A percentile compares a stretch with the other conserved stretches of the same genome.
Conservation (phyloP, 2,888 invertebrate species). For the Campoplex capitator region DNA sequence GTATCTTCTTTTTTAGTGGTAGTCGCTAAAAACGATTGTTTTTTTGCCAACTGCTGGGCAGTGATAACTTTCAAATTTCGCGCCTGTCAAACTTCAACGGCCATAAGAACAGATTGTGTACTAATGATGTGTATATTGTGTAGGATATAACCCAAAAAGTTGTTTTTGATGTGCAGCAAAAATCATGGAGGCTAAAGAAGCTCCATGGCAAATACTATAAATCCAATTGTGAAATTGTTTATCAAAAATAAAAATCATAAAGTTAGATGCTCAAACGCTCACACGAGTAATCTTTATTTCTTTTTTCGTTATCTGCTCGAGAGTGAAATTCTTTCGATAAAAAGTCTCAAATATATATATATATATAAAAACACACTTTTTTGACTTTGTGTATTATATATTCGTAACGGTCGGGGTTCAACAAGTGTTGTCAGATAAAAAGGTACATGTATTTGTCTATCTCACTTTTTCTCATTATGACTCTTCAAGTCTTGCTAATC, state of each 20-base stretch:
- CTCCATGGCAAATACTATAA: not conserved
- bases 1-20: too few relatives aligned
- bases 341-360: too few relatives aligned
- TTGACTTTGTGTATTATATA: conserved; percentile 10
- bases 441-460: conserved; percentile 50
- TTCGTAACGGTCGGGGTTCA: conserved; percentile 56
- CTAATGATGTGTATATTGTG: too few relatives aligned
- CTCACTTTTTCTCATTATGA: not conserved
- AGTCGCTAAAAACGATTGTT: too few relatives aligned
- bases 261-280: not conserved
- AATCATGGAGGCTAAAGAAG: not conserved
- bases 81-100: too few relatives aligned
- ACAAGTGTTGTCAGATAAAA: conserved; percentile 50
- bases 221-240: not conserved
- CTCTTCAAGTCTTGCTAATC: not conserved
- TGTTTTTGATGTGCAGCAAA: not conserved
- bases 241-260: not conserved
- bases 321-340: not conserved
- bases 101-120: too few relatives aligned
- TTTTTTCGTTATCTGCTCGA: not conserved
- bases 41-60: too few relatives aligned
- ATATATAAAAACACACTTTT: not conserved
- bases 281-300: not conserved
- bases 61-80: too few relatives aligned
- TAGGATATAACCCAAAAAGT: not conserved